Conservation (phyloP, 2,113 vertebrate species). For the Mus musculus region DNA sequence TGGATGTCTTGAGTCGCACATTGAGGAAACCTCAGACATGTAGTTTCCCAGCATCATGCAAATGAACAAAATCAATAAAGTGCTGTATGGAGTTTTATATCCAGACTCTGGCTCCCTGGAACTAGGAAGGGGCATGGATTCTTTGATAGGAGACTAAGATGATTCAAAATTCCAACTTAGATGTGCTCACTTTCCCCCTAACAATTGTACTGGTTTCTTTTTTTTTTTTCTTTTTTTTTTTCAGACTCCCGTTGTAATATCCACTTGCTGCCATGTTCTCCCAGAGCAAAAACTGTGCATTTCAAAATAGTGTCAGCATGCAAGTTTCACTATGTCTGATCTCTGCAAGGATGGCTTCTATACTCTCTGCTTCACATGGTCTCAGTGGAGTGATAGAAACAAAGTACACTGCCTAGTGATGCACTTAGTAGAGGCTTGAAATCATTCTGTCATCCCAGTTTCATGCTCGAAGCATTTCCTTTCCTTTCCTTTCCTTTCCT, state of each 20-base stretch:
- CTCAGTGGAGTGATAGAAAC: not conserved
- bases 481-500: too few relatives aligned
- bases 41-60: not conserved
- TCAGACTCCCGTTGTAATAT: not conserved
- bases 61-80: not conserved
- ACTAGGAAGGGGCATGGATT: not conserved
- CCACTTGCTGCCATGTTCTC: too few relatives aligned
- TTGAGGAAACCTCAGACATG: not conserved
- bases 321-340: not conserved
- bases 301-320: not conserved
- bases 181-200: not conserved
- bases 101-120: not conserved
- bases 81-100: not conserved
- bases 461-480: not conserved
- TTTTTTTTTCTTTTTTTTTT: not conserved
- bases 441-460: not conserved
- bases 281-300: not conserved
- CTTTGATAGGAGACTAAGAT: not conserved
- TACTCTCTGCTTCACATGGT: not conserved
- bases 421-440: not conserved
- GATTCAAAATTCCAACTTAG: not conserved
- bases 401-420: not conserved
- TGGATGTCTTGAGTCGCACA: rapidly evolving
- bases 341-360: too few relatives aligned
- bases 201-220: not conserved